Conservation (phyloP, 2,113 vertebrate genomes). For the Urocolius indicus region DNA sequence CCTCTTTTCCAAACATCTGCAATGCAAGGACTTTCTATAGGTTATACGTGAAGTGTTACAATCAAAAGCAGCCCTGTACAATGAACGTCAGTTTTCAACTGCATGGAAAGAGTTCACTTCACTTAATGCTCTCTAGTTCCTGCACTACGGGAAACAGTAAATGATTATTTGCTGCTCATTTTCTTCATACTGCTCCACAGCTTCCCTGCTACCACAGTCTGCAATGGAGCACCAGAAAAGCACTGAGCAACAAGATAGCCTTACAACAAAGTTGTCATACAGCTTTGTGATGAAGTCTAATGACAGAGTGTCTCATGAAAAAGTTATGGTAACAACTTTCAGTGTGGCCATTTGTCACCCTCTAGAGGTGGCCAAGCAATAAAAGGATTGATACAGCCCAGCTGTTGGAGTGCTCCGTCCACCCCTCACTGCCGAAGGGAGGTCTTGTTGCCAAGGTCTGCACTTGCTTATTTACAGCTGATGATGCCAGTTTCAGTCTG, state of each 20-base stretch:
- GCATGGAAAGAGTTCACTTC: not conserved
- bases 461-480: not conserved
- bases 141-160: not conserved
- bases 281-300: not conserved
- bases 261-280: not conserved
- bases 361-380: not conserved
- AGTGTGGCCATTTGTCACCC: conserved; percentile 31
- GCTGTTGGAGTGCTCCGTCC: not conserved
- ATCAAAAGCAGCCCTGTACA: not conserved
- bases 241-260: not conserved
- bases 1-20: not conserved
- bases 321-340: not conserved
- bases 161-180: not conserved
- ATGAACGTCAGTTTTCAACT: not conserved
- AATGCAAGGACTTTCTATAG: not conserved
- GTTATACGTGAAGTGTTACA: not conserved
- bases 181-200: not conserved
- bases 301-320: not conserved
- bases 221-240: not conserved
- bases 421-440: not conserved
- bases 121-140: not conserved
- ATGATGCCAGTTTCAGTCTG: not conserved
- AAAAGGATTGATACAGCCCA: not conserved
- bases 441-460: not conserved
- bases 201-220: not conserved